Evolutionary conservation across 2,113 vertebrate genomes (phyloP), one percentile per base, ranked within the genome.

Genomic region (Cygnus buccinator): DNA sequence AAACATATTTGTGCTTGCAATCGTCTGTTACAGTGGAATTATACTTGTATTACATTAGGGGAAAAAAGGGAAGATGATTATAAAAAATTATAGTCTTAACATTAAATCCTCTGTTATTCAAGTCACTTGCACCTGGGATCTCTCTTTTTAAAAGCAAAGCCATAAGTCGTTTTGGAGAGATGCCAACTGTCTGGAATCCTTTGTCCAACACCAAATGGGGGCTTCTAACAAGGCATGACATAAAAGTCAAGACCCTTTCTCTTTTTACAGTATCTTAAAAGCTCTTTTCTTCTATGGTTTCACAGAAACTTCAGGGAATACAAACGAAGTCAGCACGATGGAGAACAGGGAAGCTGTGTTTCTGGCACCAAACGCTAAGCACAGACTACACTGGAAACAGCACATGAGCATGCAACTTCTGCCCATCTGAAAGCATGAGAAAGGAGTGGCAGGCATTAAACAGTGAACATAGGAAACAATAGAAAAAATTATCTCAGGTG

Each of bases 231-330:
- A 89, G 70, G 50, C 46, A 46, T 31, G 70, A 75, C 66, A 85
- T 15, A 78, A 86, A 68, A 84, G 59, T 31, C 65, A 78, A 87
- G 46, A 71, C 19, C 12, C 12, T 31, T 72, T 80, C 44, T 62
- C 41, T 87, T 93, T 83, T 81, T 39, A 37, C 7, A 37, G 18
- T n/a, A 35, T 72, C 61, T 93, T 95, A 85, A 88, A 90, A 92
- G 39, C 31, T 19, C 2, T 22, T 65, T 89, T 89, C 31, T 54
- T 39, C 31, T 57, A 22, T 5, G 67, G 23, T 71, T 96, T 68
- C 87, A 81, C n/a, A 78, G 61, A 93, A 88, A 52, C 28, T 61
- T 75, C 59, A 48, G 54, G 18, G 18, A 84, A 91, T 55, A 41
- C 26, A 87, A 84, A 66, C 20, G 43, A 41, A 72, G 41, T 29